Percentiles rank a stretch among this genome's conserved stretches.
phyloP scores from a whole-genome alignment of 2,888 invertebrate species.

The Drosophila falleni region DNA sequence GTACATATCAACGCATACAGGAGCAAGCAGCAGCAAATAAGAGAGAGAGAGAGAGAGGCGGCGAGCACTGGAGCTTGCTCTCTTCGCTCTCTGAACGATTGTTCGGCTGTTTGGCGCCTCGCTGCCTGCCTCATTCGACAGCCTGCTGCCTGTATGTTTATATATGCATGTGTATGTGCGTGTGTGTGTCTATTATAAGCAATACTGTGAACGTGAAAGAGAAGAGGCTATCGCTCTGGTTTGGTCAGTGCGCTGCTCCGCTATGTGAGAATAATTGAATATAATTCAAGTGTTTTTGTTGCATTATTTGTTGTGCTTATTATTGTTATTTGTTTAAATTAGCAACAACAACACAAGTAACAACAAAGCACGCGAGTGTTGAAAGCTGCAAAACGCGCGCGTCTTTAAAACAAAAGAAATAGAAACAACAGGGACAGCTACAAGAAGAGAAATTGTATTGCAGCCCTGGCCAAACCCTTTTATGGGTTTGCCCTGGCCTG shows the following conservation, averaged over 20 bases:
- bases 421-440: slow-evolving; percentile 22
- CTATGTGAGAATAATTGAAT: slow-evolving; percentile 73
- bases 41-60: slow-evolving; percentile 18
- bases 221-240: slow-evolving; percentile 54
- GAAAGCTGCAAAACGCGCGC: slow-evolving; percentile 64
- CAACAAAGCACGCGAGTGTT: slow-evolving; percentile 51
- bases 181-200: slow-evolving; percentile 26
- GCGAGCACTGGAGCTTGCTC: slow-evolving; percentile 43
- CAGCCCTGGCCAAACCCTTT: slow-evolving; percentile 76
- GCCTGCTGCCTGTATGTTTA: slow-evolving; percentile 35
- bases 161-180: slow-evolving; percentile 8
- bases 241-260: slow-evolving; percentile 19
- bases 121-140: slow-evolving; percentile 62
- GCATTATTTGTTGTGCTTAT: slow-evolving; percentile 75
- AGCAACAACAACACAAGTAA: slow-evolving; percentile 60
- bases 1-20: slow-evolving; percentile 30
- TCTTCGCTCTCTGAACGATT: slow-evolving; percentile 29
- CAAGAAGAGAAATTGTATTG: slow-evolving; percentile 22
- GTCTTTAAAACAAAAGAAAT: slow-evolving; percentile 30
- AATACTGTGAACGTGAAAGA: slow-evolving; percentile 45
- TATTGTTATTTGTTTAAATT: slow-evolving; percentile 79
- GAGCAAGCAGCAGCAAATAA: slow-evolving; percentile 35
- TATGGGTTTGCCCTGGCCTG: slow-evolving; percentile 36
- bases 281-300: slow-evolving; percentile 79
- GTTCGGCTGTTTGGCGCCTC: slow-evolving; percentile 61